Conservation (phyloP, 2,888 invertebrate species). For the Artemia sp. region DNA sequence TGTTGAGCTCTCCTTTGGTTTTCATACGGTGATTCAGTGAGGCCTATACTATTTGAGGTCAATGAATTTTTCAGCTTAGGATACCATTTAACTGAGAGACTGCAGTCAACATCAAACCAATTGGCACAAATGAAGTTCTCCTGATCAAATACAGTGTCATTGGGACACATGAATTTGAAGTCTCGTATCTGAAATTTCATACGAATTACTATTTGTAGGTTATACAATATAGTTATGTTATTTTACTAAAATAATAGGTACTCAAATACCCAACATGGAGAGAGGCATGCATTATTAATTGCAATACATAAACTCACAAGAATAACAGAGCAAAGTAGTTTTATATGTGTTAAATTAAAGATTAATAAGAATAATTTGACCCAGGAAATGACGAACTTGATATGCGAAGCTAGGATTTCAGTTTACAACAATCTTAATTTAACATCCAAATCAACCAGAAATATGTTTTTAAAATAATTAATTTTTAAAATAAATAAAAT, state of each 20-base stretch:
- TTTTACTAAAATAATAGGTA: neutral
- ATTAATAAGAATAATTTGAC: too few species aligned
- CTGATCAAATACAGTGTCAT: conserved; percentile 58
- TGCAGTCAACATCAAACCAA: conserved; percentile 29
- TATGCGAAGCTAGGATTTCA: too few species aligned
- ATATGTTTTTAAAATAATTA: too few species aligned
- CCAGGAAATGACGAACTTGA: too few species aligned
- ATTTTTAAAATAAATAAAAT: too few species aligned
- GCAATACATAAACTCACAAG: too few species aligned
- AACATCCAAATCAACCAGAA: too few species aligned
- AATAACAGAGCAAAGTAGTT: too few species aligned
- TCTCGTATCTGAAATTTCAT: conserved; percentile 44
- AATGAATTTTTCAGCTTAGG: conserved; percentile 19
- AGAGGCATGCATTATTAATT: too few species aligned
- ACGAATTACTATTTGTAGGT: neutral
- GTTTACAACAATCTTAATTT: too few species aligned
- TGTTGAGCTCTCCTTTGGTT: neutral
- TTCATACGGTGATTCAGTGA: conserved; percentile 10
- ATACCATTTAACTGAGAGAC: conserved; percentile 22
- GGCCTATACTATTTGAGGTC: neutral
- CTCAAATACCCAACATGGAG: neutral
- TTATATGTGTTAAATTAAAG: too few species aligned
- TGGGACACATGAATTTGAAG: conserved; percentile 72
- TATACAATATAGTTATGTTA: neutral
- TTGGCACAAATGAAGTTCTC: conserved; percentile 29